phyloP scores from a whole-genome alignment of 2,888 invertebrate species.

The Holacanthella duospinosa region DNA sequence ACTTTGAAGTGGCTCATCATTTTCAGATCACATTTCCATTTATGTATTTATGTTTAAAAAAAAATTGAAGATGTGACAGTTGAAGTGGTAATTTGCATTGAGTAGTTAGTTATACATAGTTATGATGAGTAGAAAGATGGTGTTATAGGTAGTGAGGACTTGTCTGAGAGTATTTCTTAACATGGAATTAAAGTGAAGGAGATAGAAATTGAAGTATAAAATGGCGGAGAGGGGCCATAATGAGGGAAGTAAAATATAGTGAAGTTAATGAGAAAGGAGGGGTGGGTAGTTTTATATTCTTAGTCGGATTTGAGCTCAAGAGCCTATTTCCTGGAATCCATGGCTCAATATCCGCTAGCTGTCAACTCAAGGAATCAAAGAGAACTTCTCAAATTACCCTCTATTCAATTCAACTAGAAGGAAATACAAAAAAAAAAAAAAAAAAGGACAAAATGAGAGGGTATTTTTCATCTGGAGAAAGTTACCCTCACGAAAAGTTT shows the following conservation, averaged over 20 bases:
- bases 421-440: too few relatives aligned
- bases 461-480: too few relatives aligned
- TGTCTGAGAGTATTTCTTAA: not conserved
- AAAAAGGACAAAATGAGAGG: too few relatives aligned
- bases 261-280: slow-evolving; percentile 15
- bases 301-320: slow-evolving; percentile 11
- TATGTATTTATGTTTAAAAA: not conserved
- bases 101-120: not conserved
- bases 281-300: slow-evolving; percentile 13
- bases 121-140: not conserved
- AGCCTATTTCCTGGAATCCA: slow-evolving; percentile 26
- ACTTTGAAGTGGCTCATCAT: too few relatives aligned
- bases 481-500: slow-evolving; percentile 7
- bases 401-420: slow-evolving; percentile 13
- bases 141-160: too few relatives aligned
- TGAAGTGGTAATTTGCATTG: not conserved
- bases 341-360: slow-evolving; percentile 23
- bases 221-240: not conserved
- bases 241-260: slow-evolving; percentile 16
- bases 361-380: not conserved
- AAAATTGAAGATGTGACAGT: not conserved
- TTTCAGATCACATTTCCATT: not conserved
- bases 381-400: not conserved
- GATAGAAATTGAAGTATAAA: not conserved
- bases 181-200: not conserved